phyloP scores from a whole-genome alignment of 2,113 vertebrate genomes.

The Anseranas semipalmata region DNA sequence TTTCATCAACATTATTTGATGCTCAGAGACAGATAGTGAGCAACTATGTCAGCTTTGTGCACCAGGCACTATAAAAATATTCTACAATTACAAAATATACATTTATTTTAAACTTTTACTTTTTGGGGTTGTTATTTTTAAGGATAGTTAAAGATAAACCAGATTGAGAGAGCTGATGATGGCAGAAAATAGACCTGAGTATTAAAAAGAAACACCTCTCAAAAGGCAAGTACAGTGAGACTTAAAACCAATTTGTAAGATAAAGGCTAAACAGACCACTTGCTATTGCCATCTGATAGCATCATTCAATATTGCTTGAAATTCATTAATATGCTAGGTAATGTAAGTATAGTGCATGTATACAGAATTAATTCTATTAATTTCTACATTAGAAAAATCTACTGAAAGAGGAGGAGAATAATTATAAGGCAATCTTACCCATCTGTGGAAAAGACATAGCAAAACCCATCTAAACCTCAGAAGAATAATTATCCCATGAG shows the following conservation, averaged over 20 bases:
- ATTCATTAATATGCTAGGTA: conserved; percentile 44
- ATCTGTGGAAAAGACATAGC: conserved; percentile 9
- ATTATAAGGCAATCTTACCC: conserved; percentile 33
- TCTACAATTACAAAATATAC: neutral
- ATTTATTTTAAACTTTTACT: conserved; percentile 6
- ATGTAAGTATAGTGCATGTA: conserved; percentile 30
- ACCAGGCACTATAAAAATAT: neutral
- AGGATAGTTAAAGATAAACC: neutral
- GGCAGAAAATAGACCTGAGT: conserved; percentile 48
- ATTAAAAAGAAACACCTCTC: conserved; percentile 37
- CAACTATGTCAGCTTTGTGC: neutral
- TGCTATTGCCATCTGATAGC: conserved; percentile 42
- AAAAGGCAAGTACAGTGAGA: conserved; percentile 20
- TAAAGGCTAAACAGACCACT: conserved; percentile 49
- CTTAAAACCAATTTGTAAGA: conserved; percentile 56
- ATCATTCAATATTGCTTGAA: conserved; percentile 37
- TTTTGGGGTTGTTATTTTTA: neutral
- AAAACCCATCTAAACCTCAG: conserved; percentile 13
- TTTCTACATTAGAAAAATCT: conserved; percentile 48
- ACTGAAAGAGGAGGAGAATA: conserved; percentile 25
- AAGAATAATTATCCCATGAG: conserved; percentile 34
- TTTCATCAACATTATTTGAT: neutral
- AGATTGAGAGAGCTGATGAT: neutral
- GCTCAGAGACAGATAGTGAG: neutral
- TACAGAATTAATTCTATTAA: conserved; percentile 66